A percentile compares a stretch with the other conserved stretches of the same genome.
Conservation (phyloP, 37 sponge, comb jelly and placozoan species). For the Dysidea cf. avara region DNA sequence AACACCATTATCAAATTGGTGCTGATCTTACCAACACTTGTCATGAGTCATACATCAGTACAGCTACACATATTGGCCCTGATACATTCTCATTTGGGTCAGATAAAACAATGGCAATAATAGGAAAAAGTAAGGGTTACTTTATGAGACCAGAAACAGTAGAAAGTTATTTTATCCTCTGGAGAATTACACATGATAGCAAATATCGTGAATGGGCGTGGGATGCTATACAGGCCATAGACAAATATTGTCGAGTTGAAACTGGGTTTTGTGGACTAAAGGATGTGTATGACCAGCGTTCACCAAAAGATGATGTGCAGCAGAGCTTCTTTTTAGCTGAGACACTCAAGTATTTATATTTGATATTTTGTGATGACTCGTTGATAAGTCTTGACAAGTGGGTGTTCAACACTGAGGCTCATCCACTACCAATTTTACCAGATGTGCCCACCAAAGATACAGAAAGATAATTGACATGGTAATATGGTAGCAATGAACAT, state of each 20-base stretch:
- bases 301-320: slow-evolving; percentile 81
- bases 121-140: slow-evolving; percentile 65
- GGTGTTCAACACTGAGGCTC: slow-evolving; percentile 97
- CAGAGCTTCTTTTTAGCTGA: slow-evolving; percentile 96
- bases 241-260: slow-evolving; percentile 61
- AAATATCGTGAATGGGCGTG: slow-evolving; percentile 94
- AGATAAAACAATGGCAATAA: slow-evolving; percentile 1
- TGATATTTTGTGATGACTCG: slow-evolving; percentile 73
- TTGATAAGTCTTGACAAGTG: slow-evolving; percentile 72
- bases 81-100: slow-evolving; percentile 73
- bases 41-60: slow-evolving; percentile 65
- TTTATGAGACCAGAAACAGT: slow-evolving; percentile 87
- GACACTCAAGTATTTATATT: slow-evolving; percentile 90
- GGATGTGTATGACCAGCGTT: slow-evolving; percentile 56
- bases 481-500: too few relatives aligned
- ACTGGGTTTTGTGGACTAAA: slow-evolving; percentile 68
- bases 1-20: slow-evolving; percentile 62
- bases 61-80: slow-evolving; percentile 85
- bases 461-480: too few relatives aligned
- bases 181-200: slow-evolving; percentile 87
- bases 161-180: slow-evolving; percentile 81
- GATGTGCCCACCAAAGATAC: too few relatives aligned
- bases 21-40: slow-evolving; percentile 66
- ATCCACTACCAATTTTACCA: slow-evolving; percentile 79
- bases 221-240: slow-evolving; percentile 82